Base-by-base conservation (phyloP, 2,797 vertebrate genomes). In the Avahi laniger region DNA sequence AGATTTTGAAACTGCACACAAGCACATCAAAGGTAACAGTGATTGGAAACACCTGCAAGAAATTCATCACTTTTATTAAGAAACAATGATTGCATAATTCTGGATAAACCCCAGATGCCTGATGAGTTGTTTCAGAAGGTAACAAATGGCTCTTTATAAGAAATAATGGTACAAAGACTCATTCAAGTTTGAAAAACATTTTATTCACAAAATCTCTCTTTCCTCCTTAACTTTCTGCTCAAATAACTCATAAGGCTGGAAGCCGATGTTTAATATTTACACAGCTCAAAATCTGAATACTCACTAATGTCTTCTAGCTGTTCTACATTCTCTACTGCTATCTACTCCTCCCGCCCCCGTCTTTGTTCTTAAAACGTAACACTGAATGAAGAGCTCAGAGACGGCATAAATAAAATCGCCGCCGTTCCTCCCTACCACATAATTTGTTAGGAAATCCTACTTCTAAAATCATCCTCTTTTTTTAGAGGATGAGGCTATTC, bases 51-150 rank as follows among this genome's bases (percentile, higher is more conserved):
- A 97, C 86, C 95, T 96, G 96, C 89, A 93, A 84, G 80, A 83
- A 80, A 83, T 93, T 26, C 59, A 70, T 67, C 92, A 61, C 96
- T 95, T 95, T 95, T 95, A 97, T 97, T 96, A 95, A 95, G 87
- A 94, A 93, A 93, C 91, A 91, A 75, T 38, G 88, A 57, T 28
- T 24, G 46, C n/a, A 84, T 76, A 84, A 90, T 63, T 93, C 69
- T 83, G 73, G 89, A 87, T 93, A 82, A 95, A 96, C 94, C 57
- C 38, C 96, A 95, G 91, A 93, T 91, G 95, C 93, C 91, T 91
- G 26, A 76, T 26, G 89, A 95, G 72, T 83, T 92, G 82, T 89
- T 97, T 92, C 75, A 54, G 83, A 52, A 78, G 70, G 38, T 30
- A 94, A 33, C 65, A 89, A 92, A 63, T 35, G 35, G 63, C 86